Percentiles rank a stretch among this genome's conserved stretches.
phyloP scores from a whole-genome alignment of 1,140 invertebrate species.

The Cherax quadricarinatus region DNA sequence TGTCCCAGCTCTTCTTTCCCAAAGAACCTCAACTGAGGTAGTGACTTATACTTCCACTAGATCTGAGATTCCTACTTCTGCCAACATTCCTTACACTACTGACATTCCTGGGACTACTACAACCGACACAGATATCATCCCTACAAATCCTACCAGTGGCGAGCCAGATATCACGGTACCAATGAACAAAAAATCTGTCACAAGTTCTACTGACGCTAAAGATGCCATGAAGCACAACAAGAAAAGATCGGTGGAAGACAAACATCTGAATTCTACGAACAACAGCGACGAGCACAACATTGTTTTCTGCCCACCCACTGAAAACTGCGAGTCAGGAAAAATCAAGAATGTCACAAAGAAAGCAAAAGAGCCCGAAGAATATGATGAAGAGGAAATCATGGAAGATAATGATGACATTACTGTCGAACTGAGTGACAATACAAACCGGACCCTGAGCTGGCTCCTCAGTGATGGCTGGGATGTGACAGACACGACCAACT shows the following conservation, averaged over 20 bases:
- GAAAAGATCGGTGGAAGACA: constrained; percentile 39
- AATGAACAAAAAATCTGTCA: not conserved
- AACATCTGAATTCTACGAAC: constrained; percentile 15
- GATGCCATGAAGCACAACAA: not conserved
- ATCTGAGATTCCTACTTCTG: not conserved
- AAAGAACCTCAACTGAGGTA: not conserved
- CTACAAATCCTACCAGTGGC: not conserved
- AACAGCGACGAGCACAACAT: constrained; percentile 25
- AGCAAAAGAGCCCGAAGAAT: not conserved
- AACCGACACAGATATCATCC: not conserved
- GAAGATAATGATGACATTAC: not conserved
- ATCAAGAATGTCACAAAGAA: not conserved
- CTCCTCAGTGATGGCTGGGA: not conserved
- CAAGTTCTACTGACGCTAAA: too few species aligned
- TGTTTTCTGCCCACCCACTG: not conserved
- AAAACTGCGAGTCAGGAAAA: constrained; percentile 2
- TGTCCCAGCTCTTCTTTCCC: not conserved
- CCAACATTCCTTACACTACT: too few species aligned
- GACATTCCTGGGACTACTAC: not conserved
- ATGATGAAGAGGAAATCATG: not conserved
- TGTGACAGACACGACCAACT: not conserved
- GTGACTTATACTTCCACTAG: not conserved
- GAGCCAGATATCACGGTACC: not conserved
- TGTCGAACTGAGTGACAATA: not conserved
- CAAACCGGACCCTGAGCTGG: not conserved